Percentiles rank a stretch among this genome's conserved stretches.
Evolutionary conservation across 2,797 vertebrate genomes (phyloP).

Genomic region (Tarsius wallacei): DNA sequence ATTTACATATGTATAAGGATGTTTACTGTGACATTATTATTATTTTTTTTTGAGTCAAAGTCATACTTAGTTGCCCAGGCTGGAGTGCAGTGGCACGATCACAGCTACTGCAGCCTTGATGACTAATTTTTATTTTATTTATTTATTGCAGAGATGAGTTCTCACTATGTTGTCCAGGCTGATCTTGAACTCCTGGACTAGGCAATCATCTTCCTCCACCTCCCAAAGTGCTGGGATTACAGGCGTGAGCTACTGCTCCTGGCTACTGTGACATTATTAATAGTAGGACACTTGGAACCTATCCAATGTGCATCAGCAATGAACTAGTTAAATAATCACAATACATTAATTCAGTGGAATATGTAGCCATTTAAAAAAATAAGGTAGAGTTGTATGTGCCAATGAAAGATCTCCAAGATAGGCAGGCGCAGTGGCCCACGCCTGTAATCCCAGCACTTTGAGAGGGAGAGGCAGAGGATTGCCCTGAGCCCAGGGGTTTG

Average conservation of each 20-base stretch:
- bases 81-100: not conserved
- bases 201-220: too few relatives aligned
- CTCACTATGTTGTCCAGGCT: too few relatives aligned
- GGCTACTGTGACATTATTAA: not conserved
- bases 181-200: too few relatives aligned
- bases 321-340: slow-evolving; percentile 53
- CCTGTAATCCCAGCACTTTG: too few relatives aligned
- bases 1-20: slow-evolving; percentile 8
- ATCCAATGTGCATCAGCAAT: not conserved
- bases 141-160: too few relatives aligned
- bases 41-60: not conserved
- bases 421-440: too few relatives aligned
- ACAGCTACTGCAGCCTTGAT: not conserved
- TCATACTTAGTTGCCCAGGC: not conserved
- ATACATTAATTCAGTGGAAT: slow-evolving; percentile 37
- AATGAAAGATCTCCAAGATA: slow-evolving; percentile 19
- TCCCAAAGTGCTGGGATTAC: too few relatives aligned
- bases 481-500: too few relatives aligned
- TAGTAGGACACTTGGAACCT: slow-evolving; percentile 30
- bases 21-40: not conserved
- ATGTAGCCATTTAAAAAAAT: not conserved
- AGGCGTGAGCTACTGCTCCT: too few relatives aligned
- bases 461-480: too few relatives aligned
- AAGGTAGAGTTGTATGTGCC: slow-evolving; percentile 5
- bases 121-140: too few relatives aligned